phyloP scores from a whole-genome alignment of 2,888 invertebrate species.

The Calameuta pallipes region DNA sequence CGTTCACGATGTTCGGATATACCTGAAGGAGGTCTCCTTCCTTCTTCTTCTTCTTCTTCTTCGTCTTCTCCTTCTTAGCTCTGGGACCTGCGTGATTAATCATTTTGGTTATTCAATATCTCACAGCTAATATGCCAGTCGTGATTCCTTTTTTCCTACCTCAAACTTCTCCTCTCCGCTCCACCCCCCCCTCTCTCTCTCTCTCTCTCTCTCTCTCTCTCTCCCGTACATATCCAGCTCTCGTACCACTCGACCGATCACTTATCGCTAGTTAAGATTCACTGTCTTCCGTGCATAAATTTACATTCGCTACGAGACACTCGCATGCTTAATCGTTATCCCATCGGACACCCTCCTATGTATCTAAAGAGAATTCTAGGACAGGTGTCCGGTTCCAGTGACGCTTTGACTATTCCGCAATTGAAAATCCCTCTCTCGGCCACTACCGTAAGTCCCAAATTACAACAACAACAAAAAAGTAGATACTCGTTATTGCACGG shows the following conservation, averaged over 20 bases:
- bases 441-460: background rate
- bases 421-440: background rate
- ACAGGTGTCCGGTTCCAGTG: background rate
- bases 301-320: constrained; percentile 1
- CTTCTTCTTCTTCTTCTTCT: background rate
- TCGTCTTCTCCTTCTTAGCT: background rate
- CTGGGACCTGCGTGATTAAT: constrained; percentile 21
- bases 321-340: constrained; percentile 4
- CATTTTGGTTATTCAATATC: constrained; percentile 28
- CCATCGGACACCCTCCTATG: background rate
- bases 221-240: background rate
- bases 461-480: background rate
- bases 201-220: background rate
- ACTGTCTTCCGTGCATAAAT: constrained; percentile 10
- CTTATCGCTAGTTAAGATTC: constrained; percentile 8
- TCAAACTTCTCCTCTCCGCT: constrained; percentile 3
- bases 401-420: background rate
- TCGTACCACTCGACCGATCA: background rate
- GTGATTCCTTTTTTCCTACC: constrained; percentile 15
- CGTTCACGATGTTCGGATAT: background rate
- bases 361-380: background rate
- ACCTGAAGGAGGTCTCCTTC: background rate
- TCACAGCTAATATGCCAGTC: constrained; percentile 27
- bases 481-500: background rate
- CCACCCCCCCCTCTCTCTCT: background rate